phyloP scores from a whole-genome alignment of 2,113 vertebrate genomes.

The Ceyx melanurus region DNA sequence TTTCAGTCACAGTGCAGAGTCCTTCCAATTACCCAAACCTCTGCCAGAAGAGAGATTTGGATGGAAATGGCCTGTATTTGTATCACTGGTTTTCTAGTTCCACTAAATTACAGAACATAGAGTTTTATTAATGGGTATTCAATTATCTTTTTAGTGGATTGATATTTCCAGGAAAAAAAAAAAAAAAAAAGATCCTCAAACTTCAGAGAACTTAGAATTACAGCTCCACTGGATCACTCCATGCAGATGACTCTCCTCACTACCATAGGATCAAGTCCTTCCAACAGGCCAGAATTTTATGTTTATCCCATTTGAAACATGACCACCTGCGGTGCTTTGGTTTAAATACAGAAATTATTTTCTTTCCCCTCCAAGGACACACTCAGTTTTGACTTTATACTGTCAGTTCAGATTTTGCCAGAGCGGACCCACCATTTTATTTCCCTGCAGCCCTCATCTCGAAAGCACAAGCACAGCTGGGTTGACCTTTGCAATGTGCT shows the following conservation, averaged over 20 bases:
- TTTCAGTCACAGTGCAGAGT: not conserved
- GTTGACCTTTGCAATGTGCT: not conserved
- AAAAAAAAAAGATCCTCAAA: not conserved
- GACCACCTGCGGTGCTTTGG: not conserved
- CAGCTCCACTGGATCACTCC: not conserved
- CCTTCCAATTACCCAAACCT: not conserved
- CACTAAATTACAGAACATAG: not conserved
- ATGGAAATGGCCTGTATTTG: not conserved
- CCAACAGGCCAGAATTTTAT: not conserved
- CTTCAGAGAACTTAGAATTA: not conserved
- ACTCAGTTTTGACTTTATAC: not conserved
- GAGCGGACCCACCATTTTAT: not conserved
- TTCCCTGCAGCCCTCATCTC: not conserved
- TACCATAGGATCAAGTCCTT: not conserved
- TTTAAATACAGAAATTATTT: not conserved
- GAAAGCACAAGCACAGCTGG: not conserved
- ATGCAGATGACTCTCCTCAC: not conserved
- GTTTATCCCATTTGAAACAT: not conserved
- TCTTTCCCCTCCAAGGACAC: fast-evolving
- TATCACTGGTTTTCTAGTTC: not conserved
- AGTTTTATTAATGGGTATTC: not conserved
- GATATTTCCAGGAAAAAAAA: not conserved
- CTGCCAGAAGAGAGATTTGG: not conserved
- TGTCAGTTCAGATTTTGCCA: not conserved
- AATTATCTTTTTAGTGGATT: not conserved